Base-by-base conservation (phyloP, 2,888 invertebrate species). In the Drosophila melanocephala region DNA sequence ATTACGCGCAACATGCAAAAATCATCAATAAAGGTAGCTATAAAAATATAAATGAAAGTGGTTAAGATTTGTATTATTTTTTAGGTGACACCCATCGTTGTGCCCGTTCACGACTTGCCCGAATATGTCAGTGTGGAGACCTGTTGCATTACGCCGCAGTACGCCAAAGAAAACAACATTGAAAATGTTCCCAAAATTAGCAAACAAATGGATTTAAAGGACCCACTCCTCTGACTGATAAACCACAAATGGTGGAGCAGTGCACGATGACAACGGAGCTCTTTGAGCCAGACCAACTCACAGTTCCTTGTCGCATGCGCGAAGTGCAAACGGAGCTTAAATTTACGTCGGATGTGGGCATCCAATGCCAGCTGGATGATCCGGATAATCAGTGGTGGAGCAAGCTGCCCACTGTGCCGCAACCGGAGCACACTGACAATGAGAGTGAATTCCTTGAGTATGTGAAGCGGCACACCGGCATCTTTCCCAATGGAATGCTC, bases 281-380 rank as follows among this genome's bases (percentile, higher is more conserved):
- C 0, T 1, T 6, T n/a, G 22, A 26, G 5, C 1, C 1, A 12
- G 47, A n/a, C 3, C 2, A 4, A 5, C 37, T 7, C 3, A 1
- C 5, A 16, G 28, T 28, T 0, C 28, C 28, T 28, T 28, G 28
- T 5, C 28, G 28, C 5, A 28, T 28, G 28, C 28, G 28, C 28
- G 28, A 30, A 7, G 10, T 71, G 0, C 84, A 84, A 65, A 73
- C 82, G 7, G 66, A 55, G 0, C 0, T 3, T 0, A 39, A 14
- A 9, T 1, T 0, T 5, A 71, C 61, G 2, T 28, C 9, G 3
- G 73, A 85, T 26, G 39, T 81, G n/a, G 85, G 68, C 6, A 66
- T 85, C 14, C 91, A 91, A 72, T 91, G 91, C 44, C 50, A 75
- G 6, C 28, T 72, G 4, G 71, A 81, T 19, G 75, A 73, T 0